Percentiles rank a stretch among this genome's conserved stretches.
phyloP scores from a whole-genome alignment of 2,888 invertebrate genomes.

The Malacosoma neustria region DNA sequence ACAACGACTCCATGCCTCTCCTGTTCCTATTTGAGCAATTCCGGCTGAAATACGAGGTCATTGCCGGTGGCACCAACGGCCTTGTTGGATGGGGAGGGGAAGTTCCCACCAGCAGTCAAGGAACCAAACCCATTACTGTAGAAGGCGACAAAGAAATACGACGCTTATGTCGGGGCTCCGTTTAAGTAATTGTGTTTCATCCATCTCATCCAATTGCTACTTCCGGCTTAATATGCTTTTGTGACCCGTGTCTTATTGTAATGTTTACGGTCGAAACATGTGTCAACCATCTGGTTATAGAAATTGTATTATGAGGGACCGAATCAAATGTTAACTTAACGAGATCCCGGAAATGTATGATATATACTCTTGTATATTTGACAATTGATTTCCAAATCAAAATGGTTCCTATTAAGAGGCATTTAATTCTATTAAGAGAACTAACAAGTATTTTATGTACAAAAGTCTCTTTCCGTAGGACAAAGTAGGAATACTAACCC shows the following conservation, averaged over 20 bases:
- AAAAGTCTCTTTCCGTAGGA: too few species aligned
- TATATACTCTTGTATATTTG: too few species aligned
- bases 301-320: too few species aligned
- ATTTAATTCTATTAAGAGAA: too few species aligned
- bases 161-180: conserved; percentile 60
- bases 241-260: not conserved
- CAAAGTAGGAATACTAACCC: too few species aligned
- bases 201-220: conserved; percentile 45
- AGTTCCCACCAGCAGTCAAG: conserved; percentile 16
- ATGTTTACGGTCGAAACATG: conserved; percentile 1
- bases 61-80: conserved; percentile 69
- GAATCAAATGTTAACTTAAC: too few species aligned
- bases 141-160: conserved; percentile 68
- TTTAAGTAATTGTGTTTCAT: conserved; percentile 69
- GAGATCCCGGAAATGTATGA: too few species aligned
- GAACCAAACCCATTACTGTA: conserved; percentile 62
- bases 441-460: too few species aligned
- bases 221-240: conserved; percentile 6
- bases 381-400: too few species aligned
- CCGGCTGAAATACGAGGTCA: conserved; percentile 73
- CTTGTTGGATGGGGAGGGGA: conserved; percentile 40
- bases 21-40: conserved; percentile 71
- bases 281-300: too few species aligned
- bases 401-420: too few species aligned
- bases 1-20: conserved; percentile 60